These are phyloP conservation scores for Zootermopsis nevadensis DNA, from an alignment of 2,888 invertebrate genomes.

Conservation along the genomic window DNA sequence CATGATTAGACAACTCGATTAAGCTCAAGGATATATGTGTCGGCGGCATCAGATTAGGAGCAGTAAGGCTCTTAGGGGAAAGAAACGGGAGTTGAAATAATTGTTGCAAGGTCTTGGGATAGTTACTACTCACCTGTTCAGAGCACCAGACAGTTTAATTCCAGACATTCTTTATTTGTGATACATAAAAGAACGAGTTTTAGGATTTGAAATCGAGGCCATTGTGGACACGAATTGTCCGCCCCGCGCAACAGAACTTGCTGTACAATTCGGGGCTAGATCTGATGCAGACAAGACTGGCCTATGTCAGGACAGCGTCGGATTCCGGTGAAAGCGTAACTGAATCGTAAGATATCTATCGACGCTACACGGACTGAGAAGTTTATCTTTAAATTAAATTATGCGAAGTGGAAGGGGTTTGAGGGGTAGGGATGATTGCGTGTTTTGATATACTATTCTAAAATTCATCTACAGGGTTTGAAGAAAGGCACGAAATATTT, in stretches of 20 bases:
- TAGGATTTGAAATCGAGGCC: not conserved
- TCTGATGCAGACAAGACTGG: not conserved
- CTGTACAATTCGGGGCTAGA: not conserved
- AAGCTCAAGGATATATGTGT: not conserved
- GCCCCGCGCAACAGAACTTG: constrained; percentile 8
- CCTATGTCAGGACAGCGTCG: not conserved
- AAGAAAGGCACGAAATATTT: no score
- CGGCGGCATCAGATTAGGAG: not conserved
- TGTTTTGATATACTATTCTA: no score
- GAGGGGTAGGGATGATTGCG: no score
- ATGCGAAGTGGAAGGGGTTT: no score
- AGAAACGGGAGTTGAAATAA: not conserved
- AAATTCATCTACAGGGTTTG: no score
- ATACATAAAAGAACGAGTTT: not conserved
- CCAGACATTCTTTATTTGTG: not conserved
- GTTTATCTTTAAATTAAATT: no score
- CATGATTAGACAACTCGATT: not conserved
- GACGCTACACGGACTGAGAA: no score
- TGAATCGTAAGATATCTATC: no score
- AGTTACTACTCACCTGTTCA: no score
- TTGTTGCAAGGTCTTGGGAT: not conserved
- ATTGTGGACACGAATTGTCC: not conserved
- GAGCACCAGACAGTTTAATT: not conserved
- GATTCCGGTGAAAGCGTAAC: no score
- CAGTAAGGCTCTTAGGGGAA: not conserved